phyloP scores from a whole-genome alignment of 2,113 vertebrate genomes.

The Phalacrocorax carbo region DNA sequence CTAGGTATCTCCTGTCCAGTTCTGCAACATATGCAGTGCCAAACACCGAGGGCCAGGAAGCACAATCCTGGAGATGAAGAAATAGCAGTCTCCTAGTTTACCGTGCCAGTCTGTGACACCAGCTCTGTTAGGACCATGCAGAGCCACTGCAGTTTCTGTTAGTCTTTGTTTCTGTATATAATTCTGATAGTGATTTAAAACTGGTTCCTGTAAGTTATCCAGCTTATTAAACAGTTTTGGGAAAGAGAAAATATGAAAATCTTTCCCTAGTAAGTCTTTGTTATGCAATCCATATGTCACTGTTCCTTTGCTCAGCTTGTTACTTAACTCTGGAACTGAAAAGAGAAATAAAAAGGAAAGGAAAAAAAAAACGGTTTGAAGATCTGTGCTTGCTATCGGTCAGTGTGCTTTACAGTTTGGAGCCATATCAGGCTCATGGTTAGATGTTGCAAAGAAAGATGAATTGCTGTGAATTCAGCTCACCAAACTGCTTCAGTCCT shows the following conservation, averaged over 20 bases:
- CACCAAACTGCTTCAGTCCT: background rate
- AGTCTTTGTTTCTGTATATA: background rate
- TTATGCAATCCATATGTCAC: background rate
- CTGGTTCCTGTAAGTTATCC: background rate
- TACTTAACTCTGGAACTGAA: background rate
- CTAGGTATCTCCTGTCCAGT: slow-evolving; percentile 84
- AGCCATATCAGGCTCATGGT: background rate
- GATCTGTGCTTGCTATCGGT: background rate
- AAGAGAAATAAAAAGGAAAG: background rate
- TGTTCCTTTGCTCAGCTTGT: background rate
- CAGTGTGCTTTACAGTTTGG: background rate
- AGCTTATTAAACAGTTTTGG: background rate
- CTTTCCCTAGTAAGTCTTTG: background rate
- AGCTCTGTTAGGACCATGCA: background rate
- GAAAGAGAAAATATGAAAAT: background rate
- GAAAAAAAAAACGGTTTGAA: background rate
- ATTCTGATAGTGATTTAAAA: background rate
- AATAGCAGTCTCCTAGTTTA: slow-evolving; percentile 38
- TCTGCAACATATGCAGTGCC: slow-evolving; percentile 97
- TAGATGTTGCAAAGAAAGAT: background rate
- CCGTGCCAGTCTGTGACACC: background rate
- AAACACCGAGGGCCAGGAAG: slow-evolving; percentile 90
- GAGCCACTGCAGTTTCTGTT: background rate
- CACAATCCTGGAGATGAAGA: slow-evolving; percentile 87
- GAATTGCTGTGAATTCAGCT: background rate